Base-by-base conservation (phyloP, 2,888 invertebrate genomes). In the Prenolepis imparis region DNA sequence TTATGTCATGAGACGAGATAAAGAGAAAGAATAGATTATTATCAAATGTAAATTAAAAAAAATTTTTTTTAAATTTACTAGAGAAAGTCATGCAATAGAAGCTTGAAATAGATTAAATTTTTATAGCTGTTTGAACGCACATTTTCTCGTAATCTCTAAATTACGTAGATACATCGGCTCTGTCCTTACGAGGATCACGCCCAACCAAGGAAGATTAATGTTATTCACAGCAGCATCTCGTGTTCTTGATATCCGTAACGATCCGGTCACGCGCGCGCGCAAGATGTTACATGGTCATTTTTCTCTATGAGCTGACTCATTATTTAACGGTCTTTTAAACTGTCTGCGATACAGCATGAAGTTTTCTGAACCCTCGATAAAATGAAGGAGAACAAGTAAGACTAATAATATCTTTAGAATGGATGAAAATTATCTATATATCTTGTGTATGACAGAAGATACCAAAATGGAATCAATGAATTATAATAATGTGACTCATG, bases 241-340 rank as follows among this genome's bases (percentile, higher is more conserved):
- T 74, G 32, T 72, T 75, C 78, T 77, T 67, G 80, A 67, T 32
- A 55, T 24, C 68, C 82, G 36, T 72, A 73, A 44, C 78, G 66
- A 68, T 74, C 28, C 41, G 28, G 57, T 63, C 63, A 44, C 72
- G 64, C 68, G 80, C 84, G 75, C 63, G 39, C 72, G 61, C 68
- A 72, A 81, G 75, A 9, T 78, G 67, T 73, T 67, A 82, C 86
- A 52, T 78, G 83, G 78, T 86, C 78, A 82, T 80, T 77, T 52
- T 52, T 6, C 81, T 75, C 77, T 73, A 80, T 52, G 64, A 77
- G 74, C 63, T 89, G 89, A 89, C 85, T 89, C 89, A 89, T 36
- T 63, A 73, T 83, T 90, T 85, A 87, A 89, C 73, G 84, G 82
- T 63, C 67, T 77, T 83, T 87, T 88, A 82, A 86, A 75, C 81